Conservation (phyloP, 2,797 vertebrate genomes). For the Sebastes iracundus region DNA sequence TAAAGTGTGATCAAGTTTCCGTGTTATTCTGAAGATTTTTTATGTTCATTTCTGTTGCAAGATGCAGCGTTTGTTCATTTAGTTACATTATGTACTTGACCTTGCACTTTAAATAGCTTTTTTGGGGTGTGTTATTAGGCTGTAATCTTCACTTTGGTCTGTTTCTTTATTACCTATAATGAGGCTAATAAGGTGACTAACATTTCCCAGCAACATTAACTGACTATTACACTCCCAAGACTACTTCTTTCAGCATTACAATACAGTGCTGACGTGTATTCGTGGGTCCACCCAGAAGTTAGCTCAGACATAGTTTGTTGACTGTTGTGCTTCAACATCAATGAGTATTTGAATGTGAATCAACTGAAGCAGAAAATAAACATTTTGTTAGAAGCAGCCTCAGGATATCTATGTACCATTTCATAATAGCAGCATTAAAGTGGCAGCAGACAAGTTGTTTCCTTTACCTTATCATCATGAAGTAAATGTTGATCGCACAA, state of each 20-base stretch:
- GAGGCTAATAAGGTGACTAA: neutral
- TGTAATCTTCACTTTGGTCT: neutral
- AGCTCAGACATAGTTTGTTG: constrained; percentile 5
- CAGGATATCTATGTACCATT: neutral
- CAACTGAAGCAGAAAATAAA: neutral
- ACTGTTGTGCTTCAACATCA: constrained; percentile 6
- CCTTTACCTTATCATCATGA: too few species aligned
- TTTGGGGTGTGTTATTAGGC: neutral
- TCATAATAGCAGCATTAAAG: neutral
- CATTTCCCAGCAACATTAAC: neutral
- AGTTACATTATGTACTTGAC: neutral
- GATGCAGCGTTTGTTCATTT: neutral
- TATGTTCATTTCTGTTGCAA: neutral
- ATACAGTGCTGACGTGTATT: neutral
- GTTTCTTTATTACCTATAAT: neutral
- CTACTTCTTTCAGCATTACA: neutral
- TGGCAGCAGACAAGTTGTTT: too few species aligned
- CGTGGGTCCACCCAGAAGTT: neutral
- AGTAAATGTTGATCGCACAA: too few species aligned
- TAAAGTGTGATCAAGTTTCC: neutral
- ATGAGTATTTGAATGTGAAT: neutral
- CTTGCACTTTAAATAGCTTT: neutral
- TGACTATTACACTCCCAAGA: neutral
- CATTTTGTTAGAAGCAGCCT: neutral
- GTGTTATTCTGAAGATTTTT: neutral